Percentiles rank a stretch among this genome's conserved stretches.
Conservation (phyloP, 2,888 invertebrate species). For the Strigamia crassipes region DNA sequence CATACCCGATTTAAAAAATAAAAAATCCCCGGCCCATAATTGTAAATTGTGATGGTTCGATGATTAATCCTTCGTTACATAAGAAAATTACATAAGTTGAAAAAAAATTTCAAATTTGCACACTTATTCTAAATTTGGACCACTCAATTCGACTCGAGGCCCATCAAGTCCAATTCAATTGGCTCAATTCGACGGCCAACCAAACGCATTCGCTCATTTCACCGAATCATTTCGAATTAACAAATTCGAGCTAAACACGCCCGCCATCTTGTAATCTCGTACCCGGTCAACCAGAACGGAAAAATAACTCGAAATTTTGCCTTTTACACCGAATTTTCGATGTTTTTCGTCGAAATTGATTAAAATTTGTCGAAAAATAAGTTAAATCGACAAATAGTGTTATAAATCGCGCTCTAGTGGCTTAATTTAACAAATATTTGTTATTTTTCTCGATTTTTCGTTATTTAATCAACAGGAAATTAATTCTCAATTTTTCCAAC, state of each 20-base stretch:
- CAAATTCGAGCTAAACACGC: neutral
- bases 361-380: too few species aligned
- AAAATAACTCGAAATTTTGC: too few species aligned
- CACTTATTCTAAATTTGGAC: neutral
- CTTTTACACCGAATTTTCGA: too few species aligned
- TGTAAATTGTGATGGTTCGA: neutral
- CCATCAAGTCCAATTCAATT: neutral
- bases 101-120: neutral
- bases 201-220: neutral
- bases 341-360: too few species aligned
- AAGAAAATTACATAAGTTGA: neutral
- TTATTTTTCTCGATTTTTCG: too few species aligned
- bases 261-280: neutral
- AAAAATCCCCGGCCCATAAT: neutral
- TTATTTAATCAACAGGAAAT: too few species aligned
- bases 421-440: too few species aligned
- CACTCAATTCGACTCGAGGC: neutral
- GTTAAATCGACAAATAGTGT: too few species aligned
- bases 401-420: too few species aligned
- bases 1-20: neutral
- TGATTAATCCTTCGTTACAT: neutral
- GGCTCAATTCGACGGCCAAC: neutral
- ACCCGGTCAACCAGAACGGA: neutral
- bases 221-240: neutral
- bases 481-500: too few species aligned